Evolutionary conservation across 1,140 invertebrate genomes (phyloP).

Genomic region (Tribolium madens): DNA sequence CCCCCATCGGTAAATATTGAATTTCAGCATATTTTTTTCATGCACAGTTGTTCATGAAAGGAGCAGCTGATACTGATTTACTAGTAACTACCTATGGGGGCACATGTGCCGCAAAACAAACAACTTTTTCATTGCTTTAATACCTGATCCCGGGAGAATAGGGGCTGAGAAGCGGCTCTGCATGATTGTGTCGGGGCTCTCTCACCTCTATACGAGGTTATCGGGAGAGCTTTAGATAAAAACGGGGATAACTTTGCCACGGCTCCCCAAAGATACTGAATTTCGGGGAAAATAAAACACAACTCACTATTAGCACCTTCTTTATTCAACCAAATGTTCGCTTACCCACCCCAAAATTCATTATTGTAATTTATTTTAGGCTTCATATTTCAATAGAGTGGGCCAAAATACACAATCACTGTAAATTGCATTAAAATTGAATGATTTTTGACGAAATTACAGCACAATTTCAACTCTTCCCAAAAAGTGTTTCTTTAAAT

Average conservation of each 20-base stretch:
- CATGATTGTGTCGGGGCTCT: slow-evolving; percentile 13
- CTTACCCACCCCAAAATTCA: neutral
- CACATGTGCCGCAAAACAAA: slow-evolving; percentile 55
- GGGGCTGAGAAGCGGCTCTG: slow-evolving; percentile 2
- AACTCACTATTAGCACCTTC: neutral
- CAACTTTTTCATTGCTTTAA: slow-evolving; percentile 56
- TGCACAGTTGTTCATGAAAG: slow-evolving; percentile 54
- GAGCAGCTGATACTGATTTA: slow-evolving; percentile 56
- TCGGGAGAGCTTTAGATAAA: slow-evolving; percentile 5
- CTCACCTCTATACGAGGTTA: slow-evolving; percentile 22
- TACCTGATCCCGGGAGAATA: slow-evolving; percentile 51
- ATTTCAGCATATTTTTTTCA: slow-evolving; percentile 49
- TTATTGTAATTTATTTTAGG: too few relatives aligned
- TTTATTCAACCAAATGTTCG: neutral
- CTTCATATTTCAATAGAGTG: neutral
- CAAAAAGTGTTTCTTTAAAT: too few relatives aligned
- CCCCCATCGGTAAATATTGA: slow-evolving; percentile 37
- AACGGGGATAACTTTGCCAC: neutral
- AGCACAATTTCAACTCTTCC: too few relatives aligned
- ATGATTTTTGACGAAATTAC: too few relatives aligned
- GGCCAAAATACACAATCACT: neutral
- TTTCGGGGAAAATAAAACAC: neutral
- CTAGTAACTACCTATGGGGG: slow-evolving; percentile 51
- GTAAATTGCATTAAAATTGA: too few relatives aligned
- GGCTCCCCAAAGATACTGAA: neutral